phyloP scores from a whole-genome alignment of 2,113 vertebrate genomes.

The Leucopternis melanops region DNA sequence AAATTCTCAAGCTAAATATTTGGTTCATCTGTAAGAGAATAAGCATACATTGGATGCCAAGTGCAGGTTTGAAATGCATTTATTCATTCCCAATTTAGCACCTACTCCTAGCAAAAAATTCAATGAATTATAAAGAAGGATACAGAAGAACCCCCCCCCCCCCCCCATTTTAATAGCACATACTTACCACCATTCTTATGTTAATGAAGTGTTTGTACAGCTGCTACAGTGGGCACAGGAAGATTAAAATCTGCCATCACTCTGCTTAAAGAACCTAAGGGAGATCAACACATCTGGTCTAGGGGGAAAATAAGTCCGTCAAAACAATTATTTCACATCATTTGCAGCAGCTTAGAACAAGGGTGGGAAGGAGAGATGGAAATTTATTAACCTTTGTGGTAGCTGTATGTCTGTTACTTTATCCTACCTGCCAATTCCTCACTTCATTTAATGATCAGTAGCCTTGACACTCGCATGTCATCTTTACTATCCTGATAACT shows the following conservation, averaged over 20 bases:
- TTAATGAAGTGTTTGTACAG: constrained; percentile 66
- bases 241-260: constrained; percentile 64
- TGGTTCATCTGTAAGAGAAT: constrained; percentile 29
- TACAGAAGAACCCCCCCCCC: neutral
- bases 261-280: constrained; percentile 48
- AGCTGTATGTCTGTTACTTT: neutral
- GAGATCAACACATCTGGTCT: constrained; percentile 55
- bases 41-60: constrained; percentile 28
- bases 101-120: constrained; percentile 47
- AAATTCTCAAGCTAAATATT: constrained; percentile 29
- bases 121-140: constrained; percentile 21
- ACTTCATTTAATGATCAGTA: neutral
- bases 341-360: neutral
- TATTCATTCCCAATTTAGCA: constrained; percentile 60
- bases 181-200: constrained; percentile 46
- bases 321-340: constrained; percentile 40
- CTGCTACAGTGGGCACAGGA: constrained; percentile 30
- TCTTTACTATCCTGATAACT: neutral
- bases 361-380: neutral
- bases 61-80: constrained; percentile 10
- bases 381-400: neutral
- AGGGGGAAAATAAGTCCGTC: constrained; percentile 11
- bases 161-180: constrained; percentile 22
- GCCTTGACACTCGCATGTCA: neutral
- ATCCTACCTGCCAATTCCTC: neutral